Percentiles rank a stretch among this genome's conserved stretches.
phyloP scores from a whole-genome alignment of 2,888 invertebrate genomes.

The Plemyria rubiginata region DNA sequence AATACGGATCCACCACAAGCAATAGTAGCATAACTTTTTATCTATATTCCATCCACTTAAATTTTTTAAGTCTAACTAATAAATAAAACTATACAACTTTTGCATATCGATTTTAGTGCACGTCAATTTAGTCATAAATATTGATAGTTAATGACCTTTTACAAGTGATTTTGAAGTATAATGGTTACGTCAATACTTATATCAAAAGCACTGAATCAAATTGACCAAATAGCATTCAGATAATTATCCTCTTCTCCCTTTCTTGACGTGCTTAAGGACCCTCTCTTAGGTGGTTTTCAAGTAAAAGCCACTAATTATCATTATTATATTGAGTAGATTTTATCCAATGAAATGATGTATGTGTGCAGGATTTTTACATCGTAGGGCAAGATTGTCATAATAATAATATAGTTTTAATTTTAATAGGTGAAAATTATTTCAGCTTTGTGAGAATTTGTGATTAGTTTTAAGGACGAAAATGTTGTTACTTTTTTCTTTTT shows the following conservation, averaged over 20 bases:
- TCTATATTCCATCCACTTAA: slow-evolving; percentile 21
- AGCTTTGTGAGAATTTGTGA: slow-evolving; percentile 50
- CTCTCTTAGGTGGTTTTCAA: background rate
- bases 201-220: slow-evolving; percentile 25
- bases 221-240: slow-evolving; percentile 24
- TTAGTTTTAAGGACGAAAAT: slow-evolving; percentile 52
- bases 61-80: background rate
- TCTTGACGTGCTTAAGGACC: slow-evolving; percentile 3
- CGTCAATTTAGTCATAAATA: slow-evolving; percentile 12
- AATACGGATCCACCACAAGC: slow-evolving; percentile 10
- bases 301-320: slow-evolving; percentile 17
- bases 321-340: background rate
- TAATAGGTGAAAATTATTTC: slow-evolving; percentile 29
- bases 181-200: slow-evolving; percentile 5
- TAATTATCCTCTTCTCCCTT: background rate
- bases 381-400: slow-evolving; percentile 6
- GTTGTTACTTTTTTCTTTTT: slow-evolving; percentile 59
- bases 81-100: slow-evolving; percentile 12
- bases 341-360: slow-evolving; percentile 7
- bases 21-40: slow-evolving; percentile 8
- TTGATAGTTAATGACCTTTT: slow-evolving; percentile 8
- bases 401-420: slow-evolving; percentile 1
- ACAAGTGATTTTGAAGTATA: slow-evolving; percentile 10
- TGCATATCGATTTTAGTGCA: slow-evolving; percentile 26
- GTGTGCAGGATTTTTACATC: slow-evolving; percentile 15